A percentile compares a stretch with the other conserved stretches of the same genome.
These are phyloP conservation scores for Nephila pilipes DNA, from an alignment of 1,140 invertebrate species.

Conservation along the genomic window DNA sequence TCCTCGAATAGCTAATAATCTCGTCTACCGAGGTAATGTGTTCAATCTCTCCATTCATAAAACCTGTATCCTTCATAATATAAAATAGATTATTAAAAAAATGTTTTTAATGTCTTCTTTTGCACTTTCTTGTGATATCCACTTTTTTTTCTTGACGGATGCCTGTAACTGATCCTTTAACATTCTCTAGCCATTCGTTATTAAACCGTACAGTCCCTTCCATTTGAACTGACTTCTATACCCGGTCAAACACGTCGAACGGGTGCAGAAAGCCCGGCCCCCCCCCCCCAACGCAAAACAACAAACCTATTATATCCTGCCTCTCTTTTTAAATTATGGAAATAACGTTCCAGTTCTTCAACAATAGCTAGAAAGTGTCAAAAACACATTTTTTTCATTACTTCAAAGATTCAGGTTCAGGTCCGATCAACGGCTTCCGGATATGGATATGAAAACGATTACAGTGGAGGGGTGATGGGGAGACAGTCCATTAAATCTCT, in stretches of 20 bases:
- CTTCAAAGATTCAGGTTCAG: constrained; percentile 15
- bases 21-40: too few species aligned
- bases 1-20: too few species aligned
- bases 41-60: too few species aligned
- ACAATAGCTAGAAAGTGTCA: constrained; percentile 62
- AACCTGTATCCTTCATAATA: too few species aligned
- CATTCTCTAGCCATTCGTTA: background rate
- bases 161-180: background rate
- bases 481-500: constrained; percentile 14
- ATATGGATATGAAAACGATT: constrained; percentile 55
- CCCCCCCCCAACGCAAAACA: background rate
- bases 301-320: constrained; percentile 30
- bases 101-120: too few species aligned
- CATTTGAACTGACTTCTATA: background rate
- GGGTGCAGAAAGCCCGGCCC: background rate
- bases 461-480: constrained; percentile 9
- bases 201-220: background rate
- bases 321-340: constrained; percentile 43
- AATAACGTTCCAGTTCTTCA: constrained; percentile 57
- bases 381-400: constrained; percentile 45
- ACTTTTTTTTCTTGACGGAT: background rate
- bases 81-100: too few species aligned
- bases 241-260: constrained; percentile 53
- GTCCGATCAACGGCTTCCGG: constrained; percentile 40
- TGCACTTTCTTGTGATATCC: background rate